Conservation (phyloP, 1,140 invertebrate genomes). For the Whitmania pigra region DNA sequence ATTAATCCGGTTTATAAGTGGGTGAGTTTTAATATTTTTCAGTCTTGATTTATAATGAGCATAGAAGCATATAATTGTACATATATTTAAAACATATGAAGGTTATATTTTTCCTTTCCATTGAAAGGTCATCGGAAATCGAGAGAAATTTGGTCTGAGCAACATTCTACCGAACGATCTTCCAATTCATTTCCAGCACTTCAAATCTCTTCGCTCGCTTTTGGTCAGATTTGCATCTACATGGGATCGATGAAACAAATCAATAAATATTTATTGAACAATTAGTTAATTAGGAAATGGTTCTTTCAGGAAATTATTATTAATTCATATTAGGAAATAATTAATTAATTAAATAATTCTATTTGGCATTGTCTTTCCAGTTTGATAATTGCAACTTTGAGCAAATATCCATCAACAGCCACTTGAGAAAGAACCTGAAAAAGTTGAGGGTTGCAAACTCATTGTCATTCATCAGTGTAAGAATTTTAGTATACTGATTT, state of each 20-base stretch:
- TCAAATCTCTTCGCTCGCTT: slow-evolving; percentile 53
- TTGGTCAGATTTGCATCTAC: slow-evolving; percentile 31
- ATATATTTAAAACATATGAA: not conserved
- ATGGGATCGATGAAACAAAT: not conserved
- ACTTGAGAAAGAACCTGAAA: not conserved
- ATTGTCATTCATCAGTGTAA: no score
- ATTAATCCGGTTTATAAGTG: not conserved
- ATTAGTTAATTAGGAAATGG: not conserved
- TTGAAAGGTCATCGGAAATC: slow-evolving; percentile 58
- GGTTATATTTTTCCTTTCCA: slow-evolving; percentile 26
- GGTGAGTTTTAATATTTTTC: not conserved
- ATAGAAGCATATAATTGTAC: no score
- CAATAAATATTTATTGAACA: not conserved
- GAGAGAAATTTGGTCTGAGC: slow-evolving; percentile 55
- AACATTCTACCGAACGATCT: slow-evolving; percentile 70
- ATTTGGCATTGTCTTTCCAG: not conserved
- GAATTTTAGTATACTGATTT: no score
- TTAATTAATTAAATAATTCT: not conserved
- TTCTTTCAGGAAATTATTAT: no score
- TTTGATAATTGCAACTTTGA: not conserved
- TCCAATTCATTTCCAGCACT: slow-evolving; percentile 63
- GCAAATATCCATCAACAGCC: not conserved
- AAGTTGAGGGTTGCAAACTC: no score
- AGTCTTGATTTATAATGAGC: not conserved
- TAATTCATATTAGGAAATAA: no score